Evolutionary conservation across 2,797 vertebrate species (phyloP), one percentile per base, ranked within the genome.

Genomic region (Onychomys torridus): DNA sequence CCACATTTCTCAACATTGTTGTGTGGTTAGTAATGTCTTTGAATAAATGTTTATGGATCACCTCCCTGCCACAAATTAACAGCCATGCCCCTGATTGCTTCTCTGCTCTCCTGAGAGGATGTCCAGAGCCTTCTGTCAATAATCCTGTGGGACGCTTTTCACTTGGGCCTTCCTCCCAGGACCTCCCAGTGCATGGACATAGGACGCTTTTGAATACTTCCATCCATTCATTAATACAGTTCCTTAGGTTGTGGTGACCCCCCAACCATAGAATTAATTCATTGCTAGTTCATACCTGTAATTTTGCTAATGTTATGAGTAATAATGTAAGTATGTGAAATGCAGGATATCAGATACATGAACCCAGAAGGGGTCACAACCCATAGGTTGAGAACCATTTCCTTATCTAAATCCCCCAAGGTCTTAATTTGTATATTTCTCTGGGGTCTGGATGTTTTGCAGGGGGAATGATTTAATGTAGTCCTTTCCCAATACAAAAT

Each of bases 21-120:
- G 14, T 93, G 91, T 25, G 89, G 27, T 86, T 57, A 34, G 59
- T 85, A 84, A 89, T 55, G 43, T 69, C 90, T 94, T 84, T 91
- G 90, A 95, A 63, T 86, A 83, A 55, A 90, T 92, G 49, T 40
- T 65, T 40, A 78, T 92, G 93, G 57, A 32, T 37, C 21, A 61
- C 27, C 37, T 95, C 86, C 57, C 43, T 84, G 34, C n/a, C 63
- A 75, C 67, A 90, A 89, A 86, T 87, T 73, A 93, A 67, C 21
- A 77, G 12, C 34, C 49, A 29, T 12, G 3, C 14, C 19, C 34
- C 59, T 34, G 49, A 49, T 32, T 69, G 6, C 23, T 63, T 76
- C 67, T 82, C 55, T 65, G 23, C 6, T 61, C 1, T 63, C 32
- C 46, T 67, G 40, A 52, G 49, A 83, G 76, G 57, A 21, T 63